Percentiles rank a stretch among this genome's conserved stretches.
These are phyloP conservation scores for Chironomus striatipennis DNA, from an alignment of 1,140 invertebrate species.

Conservation along the genomic window DNA sequence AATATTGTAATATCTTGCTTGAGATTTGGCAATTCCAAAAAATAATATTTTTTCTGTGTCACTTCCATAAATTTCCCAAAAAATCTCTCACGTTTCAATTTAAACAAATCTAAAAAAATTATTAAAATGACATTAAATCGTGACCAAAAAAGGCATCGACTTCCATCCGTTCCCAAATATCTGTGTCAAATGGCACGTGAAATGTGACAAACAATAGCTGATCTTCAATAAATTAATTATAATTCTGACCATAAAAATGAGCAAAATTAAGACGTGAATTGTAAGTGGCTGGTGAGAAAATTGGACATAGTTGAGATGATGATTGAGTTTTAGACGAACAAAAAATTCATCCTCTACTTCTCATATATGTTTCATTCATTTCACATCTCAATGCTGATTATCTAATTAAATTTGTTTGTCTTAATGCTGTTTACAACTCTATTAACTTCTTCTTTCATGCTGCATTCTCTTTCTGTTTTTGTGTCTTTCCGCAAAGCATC, in stretches of 20 bases:
- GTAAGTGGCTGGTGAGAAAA: background rate
- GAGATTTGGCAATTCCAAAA: background rate
- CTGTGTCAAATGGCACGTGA: conserved; percentile 3
- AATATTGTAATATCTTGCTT: too few species aligned
- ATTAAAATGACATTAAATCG: background rate
- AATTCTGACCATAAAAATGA: background rate
- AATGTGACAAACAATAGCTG: background rate
- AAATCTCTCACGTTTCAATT: background rate
- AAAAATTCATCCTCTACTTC: background rate
- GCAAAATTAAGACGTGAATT: background rate
- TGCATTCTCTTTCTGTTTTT: too few species aligned
- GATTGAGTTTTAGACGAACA: background rate
- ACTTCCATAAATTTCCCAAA: background rate
- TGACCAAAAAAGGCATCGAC: background rate
- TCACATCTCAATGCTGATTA: background rate
- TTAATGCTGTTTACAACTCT: background rate
- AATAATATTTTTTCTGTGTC: background rate
- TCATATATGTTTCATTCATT: background rate
- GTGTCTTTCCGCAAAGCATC: too few species aligned
- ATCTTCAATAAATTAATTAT: background rate
- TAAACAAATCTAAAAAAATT: background rate
- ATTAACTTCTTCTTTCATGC: background rate
- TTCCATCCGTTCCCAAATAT: background rate
- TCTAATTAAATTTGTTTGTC: background rate
- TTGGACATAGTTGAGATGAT: background rate